These are phyloP conservation scores for Acromyrmex heyeri DNA, from an alignment of 1,140 invertebrate genomes.

Conservation along the genomic window DNA sequence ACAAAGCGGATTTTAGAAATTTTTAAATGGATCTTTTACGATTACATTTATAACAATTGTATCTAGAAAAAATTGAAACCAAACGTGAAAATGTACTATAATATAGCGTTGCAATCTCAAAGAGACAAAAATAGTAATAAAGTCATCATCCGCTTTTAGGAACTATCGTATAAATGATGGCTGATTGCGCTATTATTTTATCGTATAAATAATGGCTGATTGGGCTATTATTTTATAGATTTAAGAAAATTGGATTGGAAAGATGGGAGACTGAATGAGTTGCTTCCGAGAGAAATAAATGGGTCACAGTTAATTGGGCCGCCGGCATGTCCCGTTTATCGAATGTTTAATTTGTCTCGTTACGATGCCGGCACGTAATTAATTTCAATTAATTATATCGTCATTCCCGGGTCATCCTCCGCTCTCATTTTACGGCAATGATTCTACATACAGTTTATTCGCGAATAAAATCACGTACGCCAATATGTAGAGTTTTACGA, in stretches of 20 bases:
- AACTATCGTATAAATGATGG: background rate
- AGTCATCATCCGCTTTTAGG: background rate
- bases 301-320: slow-evolving; percentile 72
- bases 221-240: slow-evolving; percentile 14
- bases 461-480: slow-evolving; percentile 58
- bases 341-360: slow-evolving; percentile 80
- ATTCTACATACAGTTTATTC: slow-evolving; percentile 43
- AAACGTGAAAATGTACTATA: background rate
- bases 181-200: slow-evolving; percentile 4
- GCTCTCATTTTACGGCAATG: slow-evolving; percentile 53
- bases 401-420: slow-evolving; percentile 46
- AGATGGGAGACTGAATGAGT: background rate
- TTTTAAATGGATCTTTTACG: background rate
- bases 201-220: background rate
- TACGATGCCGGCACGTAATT: slow-evolving; percentile 73
- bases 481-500: slow-evolving; percentile 58
- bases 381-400: slow-evolving; percentile 79
- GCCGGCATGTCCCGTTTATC: slow-evolving; percentile 73
- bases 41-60: background rate
- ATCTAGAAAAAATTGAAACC: background rate
- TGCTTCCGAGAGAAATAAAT: slow-evolving; percentile 56
- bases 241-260: slow-evolving; percentile 55
- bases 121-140: background rate
- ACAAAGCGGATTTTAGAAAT: background rate
- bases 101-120: background rate